Percentiles rank a stretch among this genome's conserved stretches.
Evolutionary conservation across 1,140 invertebrate species (phyloP).

Genomic region (Trialeurodes vaporariorum): DNA sequence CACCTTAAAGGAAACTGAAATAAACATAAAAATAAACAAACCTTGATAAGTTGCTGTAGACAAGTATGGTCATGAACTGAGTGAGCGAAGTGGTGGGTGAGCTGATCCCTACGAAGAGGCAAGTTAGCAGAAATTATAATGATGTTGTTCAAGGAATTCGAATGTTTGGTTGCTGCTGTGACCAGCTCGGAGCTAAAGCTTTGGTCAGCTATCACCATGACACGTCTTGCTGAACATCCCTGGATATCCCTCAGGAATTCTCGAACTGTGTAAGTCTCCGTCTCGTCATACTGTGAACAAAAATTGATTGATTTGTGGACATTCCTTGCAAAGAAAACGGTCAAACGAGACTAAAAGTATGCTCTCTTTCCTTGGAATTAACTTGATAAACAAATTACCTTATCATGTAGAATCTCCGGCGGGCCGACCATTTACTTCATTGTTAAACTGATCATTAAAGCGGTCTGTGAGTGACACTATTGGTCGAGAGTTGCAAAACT

Average conservation of each 20-base stretch:
- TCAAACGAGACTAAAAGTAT: too few species aligned
- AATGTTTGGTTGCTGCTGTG: background rate
- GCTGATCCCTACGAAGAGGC: background rate
- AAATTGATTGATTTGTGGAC: too few species aligned
- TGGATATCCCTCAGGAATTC: conserved; percentile 39
- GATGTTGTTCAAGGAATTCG: conserved; percentile 9
- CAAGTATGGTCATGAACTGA: background rate
- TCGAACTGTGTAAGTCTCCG: conserved; percentile 37
- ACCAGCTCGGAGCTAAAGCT: conserved; percentile 37
- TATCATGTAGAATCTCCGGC: too few species aligned
- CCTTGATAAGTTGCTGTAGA: background rate
- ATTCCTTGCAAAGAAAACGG: too few species aligned
- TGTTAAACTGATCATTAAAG: too few species aligned
- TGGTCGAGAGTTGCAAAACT: too few species aligned
- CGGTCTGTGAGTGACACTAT: too few species aligned
- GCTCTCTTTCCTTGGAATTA: too few species aligned
- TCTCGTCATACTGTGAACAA: conserved; percentile 26
- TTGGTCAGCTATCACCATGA: conserved; percentile 40
- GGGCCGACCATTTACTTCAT: too few species aligned
- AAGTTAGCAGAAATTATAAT: conserved; percentile 10
- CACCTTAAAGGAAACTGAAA: too few species aligned
- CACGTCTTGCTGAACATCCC: conserved; percentile 37
- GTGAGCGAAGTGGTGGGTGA: background rate
- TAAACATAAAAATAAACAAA: too few species aligned
- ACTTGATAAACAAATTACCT: too few species aligned